Base-by-base conservation (phyloP, 1,140 invertebrate species). In the Ceratina japonica region DNA sequence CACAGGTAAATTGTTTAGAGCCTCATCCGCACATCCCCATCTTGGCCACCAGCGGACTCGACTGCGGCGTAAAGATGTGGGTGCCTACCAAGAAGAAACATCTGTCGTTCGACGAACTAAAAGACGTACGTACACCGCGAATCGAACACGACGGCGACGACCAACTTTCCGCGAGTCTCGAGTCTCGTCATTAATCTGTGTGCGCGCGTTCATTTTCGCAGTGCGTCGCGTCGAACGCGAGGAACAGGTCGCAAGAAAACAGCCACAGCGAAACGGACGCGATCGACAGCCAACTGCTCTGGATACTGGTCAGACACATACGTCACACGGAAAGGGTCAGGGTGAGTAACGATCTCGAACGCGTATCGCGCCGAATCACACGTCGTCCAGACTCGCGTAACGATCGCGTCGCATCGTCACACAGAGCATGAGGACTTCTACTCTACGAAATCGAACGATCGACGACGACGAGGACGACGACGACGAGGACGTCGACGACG, bases 61-160 rank as follows among this genome's bases (percentile, higher is more conserved):
- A 99, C 92, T 95, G 95, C 87, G 97, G 98, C 90, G 95, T 99
- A 3, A 99, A 99, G 93, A 96, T 99, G 63, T 99, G 98, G 98
- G 94, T 96, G 22, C 97, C 98, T 7, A 95, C 94, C 0, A 93
- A 79, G 94, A 95, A 78, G 92, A 94, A 54, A 94, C 94, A 4
- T 94, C 94, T 1, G 74, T 7, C 37, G 87, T 49, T 82, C 94
- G 69, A 86, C 90, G 10, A 91, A 92, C 27, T 88, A n/a, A 91
- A 91, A 86, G 88, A 86, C 75, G 94, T 95, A 90, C 86, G 84
- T 85, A 64, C 51, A 71, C 49, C n/a, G n/a, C n/a, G n/a, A n/a
- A n/a, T n/a, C 49, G 18, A 4, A 69, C 10, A 58, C n/a, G 4
- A 31, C 2, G 1, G 4, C 27, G 27, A 31, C 4, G 27, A 31